Conservation (phyloP, 2,888 invertebrate species). For the Troilus luridus region DNA sequence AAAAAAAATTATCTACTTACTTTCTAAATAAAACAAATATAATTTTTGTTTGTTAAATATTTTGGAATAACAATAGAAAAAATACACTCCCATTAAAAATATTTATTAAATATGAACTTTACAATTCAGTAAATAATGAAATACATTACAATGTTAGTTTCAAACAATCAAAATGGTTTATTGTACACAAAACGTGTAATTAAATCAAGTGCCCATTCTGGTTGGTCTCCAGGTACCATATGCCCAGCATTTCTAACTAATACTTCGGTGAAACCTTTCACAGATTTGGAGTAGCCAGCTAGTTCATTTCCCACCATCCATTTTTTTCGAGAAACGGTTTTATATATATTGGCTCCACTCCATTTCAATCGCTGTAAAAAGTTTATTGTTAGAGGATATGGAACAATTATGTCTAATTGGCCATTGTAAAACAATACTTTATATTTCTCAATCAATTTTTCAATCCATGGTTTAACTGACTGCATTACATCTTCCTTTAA, state of each 20-base stretch:
- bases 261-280: conserved; percentile 78
- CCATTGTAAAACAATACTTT: conserved; percentile 89
- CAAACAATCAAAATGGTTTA: conserved; percentile 61
- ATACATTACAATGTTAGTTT: background rate
- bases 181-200: conserved; percentile 74
- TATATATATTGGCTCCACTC: conserved; percentile 77
- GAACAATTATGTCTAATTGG: conserved; percentile 93
- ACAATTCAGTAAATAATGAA: conserved; percentile 34
- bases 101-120: conserved; percentile 75
- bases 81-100: conserved; percentile 90
- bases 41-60: too few relatives aligned
- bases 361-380: conserved; percentile 83
- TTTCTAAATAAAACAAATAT: too few relatives aligned
- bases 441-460: conserved; percentile 78
- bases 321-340: conserved; percentile 75
- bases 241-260: conserved; percentile 86
- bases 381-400: conserved; percentile 87
- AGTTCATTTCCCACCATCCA: conserved; percentile 76
- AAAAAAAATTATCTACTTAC: too few relatives aligned
- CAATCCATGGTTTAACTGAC: conserved; percentile 81
- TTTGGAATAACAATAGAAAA: too few relatives aligned
- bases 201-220: conserved; percentile 82
- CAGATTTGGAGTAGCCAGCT: conserved; percentile 83
- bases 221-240: conserved; percentile 86
- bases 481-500: conserved; percentile 86